Conservation (phyloP, 2,113 vertebrate species). For the Pterocles gutturalis region DNA sequence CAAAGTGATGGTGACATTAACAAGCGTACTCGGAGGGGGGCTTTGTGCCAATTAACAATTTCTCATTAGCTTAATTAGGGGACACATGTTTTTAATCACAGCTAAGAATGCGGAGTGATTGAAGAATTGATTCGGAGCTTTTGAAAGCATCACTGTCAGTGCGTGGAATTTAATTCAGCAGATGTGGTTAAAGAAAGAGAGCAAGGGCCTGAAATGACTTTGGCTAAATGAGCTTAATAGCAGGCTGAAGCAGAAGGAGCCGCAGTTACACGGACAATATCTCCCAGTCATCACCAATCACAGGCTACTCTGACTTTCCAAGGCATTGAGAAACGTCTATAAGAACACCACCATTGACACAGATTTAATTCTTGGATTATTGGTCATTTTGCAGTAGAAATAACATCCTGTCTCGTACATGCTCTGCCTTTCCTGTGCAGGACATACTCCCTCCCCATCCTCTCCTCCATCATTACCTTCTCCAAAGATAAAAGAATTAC, state of each 20-base stretch:
- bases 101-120: slow-evolving; percentile 77
- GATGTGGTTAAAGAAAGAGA: slow-evolving; percentile 46
- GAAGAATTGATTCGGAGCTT: slow-evolving; percentile 78
- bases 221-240: slow-evolving; percentile 15
- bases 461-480: too few relatives aligned
- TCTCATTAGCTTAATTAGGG: slow-evolving; percentile 87
- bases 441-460: too few relatives aligned
- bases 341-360: fast-evolving
- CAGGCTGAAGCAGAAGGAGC: neutral
- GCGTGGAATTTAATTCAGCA: slow-evolving; percentile 74
- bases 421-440: too few relatives aligned
- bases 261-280: neutral
- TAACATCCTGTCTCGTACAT: too few relatives aligned
- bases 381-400: too few relatives aligned
- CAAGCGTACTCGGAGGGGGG: slow-evolving; percentile 72
- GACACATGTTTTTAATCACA: slow-evolving; percentile 90
- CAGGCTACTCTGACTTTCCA: neutral
- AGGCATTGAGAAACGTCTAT: neutral
- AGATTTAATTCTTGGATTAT: neutral
- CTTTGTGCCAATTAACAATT: slow-evolving; percentile 81
- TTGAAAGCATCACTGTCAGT: slow-evolving; percentile 64
- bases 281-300: neutral
- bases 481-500: too few relatives aligned
- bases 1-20: slow-evolving; percentile 83
- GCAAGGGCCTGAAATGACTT: neutral